A percentile compares a stretch with the other conserved stretches of the same genome.
phyloP scores from a whole-genome alignment of 2,113 vertebrate genomes.

The Malaclemys terrapin region DNA sequence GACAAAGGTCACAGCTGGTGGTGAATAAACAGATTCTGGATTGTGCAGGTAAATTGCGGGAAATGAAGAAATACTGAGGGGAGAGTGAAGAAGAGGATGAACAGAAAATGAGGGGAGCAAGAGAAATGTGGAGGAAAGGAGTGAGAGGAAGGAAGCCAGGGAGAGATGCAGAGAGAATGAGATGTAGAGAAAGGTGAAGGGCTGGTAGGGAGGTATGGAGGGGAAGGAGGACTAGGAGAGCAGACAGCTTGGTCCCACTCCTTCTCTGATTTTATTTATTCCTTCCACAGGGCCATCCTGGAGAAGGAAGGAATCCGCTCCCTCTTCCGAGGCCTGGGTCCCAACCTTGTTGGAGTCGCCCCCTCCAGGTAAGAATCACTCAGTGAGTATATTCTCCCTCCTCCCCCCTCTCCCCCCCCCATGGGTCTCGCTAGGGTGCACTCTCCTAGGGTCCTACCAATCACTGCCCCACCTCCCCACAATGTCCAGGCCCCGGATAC shows the following conservation, averaged over 20 bases:
- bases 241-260: not conserved
- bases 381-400: not conserved
- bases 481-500: not conserved
- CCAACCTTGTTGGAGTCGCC: constrained; percentile 75
- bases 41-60: not conserved
- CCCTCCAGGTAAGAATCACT: constrained; percentile 72
- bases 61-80: not conserved
- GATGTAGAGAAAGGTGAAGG: not conserved
- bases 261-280: not conserved
- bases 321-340: constrained; percentile 75
- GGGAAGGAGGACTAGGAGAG: not conserved
- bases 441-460: not conserved
- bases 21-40: not conserved
- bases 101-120: not conserved
- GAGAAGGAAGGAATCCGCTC: constrained; percentile 73
- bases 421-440: not conserved
- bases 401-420: not conserved
- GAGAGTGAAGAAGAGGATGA: not conserved
- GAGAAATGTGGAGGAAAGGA: not conserved
- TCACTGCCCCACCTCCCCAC: not conserved
- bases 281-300: constrained; percentile 63
- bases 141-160: not conserved
- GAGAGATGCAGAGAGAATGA: not conserved
- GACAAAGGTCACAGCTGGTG: not conserved
- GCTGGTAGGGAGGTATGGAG: not conserved